phyloP scores from a whole-genome alignment of 2,888 invertebrate genomes.

The Hanleya hanleyi region DNA sequence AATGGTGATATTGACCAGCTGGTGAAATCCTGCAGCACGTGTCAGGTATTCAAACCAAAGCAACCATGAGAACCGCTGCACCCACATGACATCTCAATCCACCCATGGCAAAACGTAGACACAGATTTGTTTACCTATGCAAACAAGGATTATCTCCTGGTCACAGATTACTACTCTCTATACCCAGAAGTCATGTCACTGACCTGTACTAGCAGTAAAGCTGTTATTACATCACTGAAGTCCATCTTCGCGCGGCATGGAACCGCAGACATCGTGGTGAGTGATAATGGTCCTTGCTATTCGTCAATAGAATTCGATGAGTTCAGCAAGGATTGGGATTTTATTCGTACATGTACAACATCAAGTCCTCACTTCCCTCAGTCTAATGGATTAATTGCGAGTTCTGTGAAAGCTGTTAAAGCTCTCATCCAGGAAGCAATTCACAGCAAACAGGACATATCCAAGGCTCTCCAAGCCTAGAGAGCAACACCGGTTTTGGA shows the following conservation, averaged over 20 bases:
- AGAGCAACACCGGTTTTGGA: neutral
- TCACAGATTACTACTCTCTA: constrained; percentile 6
- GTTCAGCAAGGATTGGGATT: constrained; percentile 1
- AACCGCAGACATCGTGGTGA: neutral
- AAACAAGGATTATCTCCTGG: neutral
- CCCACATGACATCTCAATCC: neutral
- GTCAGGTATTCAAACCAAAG: neutral
- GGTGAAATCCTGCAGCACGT: neutral
- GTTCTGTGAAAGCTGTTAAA: neutral
- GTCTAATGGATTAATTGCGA: neutral
- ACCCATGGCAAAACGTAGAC: constrained; percentile 8
- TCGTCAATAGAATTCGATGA: neutral
- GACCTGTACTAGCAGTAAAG: neutral
- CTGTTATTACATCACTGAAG: neutral
- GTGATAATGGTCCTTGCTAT: neutral
- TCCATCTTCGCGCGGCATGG: neutral
- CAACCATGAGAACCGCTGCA: too few relatives aligned
- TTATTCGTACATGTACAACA: neutral
- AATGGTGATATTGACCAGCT: neutral
- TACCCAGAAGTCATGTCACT: neutral
- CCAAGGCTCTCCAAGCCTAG: neutral
- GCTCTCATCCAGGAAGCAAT: neutral
- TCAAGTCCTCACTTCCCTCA: neutral
- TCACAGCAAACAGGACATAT: neutral
- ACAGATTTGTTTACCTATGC: constrained; percentile 2